phyloP scores from a whole-genome alignment of 2,113 vertebrate species.

The Alectura lathami region DNA sequence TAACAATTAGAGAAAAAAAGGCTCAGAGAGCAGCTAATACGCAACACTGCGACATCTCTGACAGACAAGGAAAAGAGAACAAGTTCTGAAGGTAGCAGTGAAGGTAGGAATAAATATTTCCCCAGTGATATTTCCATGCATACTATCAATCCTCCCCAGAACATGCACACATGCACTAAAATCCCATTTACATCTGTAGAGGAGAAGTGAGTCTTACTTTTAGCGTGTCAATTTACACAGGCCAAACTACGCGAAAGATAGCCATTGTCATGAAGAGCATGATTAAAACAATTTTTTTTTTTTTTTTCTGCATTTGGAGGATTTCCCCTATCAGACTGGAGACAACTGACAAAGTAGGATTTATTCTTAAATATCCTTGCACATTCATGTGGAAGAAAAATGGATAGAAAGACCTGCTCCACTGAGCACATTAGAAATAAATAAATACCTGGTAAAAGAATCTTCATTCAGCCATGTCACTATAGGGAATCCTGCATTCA shows the following conservation, averaged over 20 bases:
- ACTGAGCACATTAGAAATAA: neutral
- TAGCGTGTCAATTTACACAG: neutral
- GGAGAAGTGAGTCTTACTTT: neutral
- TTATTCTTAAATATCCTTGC: neutral
- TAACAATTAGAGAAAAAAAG: neutral
- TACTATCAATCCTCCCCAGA: neutral
- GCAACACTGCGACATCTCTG: neutral
- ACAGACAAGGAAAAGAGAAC: neutral
- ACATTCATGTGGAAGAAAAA: fast-evolving
- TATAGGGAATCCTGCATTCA: neutral
- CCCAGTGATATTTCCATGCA: neutral
- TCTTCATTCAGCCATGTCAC: neutral
- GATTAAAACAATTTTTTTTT: neutral
- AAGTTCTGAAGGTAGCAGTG: neutral
- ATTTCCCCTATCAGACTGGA: neutral
- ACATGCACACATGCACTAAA: neutral
- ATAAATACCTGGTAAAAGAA: neutral
- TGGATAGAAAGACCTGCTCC: neutral
- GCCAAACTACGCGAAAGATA: neutral
- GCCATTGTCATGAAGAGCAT: neutral
- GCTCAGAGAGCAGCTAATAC: neutral
- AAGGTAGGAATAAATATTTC: neutral
- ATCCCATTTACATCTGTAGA: neutral
- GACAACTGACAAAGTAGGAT: neutral
- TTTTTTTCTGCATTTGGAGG: neutral